phyloP scores from a whole-genome alignment of 2,113 vertebrate genomes.

The Bujurquina vittata region DNA sequence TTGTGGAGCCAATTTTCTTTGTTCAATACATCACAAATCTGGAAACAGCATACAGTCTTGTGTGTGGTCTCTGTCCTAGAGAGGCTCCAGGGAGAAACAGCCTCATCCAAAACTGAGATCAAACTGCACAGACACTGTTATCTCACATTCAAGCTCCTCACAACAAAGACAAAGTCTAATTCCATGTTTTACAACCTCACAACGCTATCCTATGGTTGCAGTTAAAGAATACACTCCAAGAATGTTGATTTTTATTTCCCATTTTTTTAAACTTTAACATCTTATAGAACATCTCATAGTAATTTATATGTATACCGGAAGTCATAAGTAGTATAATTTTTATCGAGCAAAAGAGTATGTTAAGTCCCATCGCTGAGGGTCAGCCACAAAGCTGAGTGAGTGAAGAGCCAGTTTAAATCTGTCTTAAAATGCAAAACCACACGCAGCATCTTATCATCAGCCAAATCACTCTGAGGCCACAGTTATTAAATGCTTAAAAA shows the following conservation, averaged over 20 bases:
- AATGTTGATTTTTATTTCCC: neutral
- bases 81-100: slow-evolving; percentile 11
- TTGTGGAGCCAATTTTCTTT: slow-evolving; percentile 34
- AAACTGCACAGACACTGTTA: slow-evolving; percentile 38
- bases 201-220: neutral
- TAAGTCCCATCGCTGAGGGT: slow-evolving; percentile 17
- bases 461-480: slow-evolving; percentile 31
- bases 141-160: slow-evolving; percentile 28
- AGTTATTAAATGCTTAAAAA: slow-evolving; percentile 30
- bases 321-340: slow-evolving; percentile 1
- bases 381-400: slow-evolving; percentile 23
- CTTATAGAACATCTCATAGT: neutral
- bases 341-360: slow-evolving; percentile 5
- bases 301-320: neutral
- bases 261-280: neutral
- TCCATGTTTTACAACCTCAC: slow-evolving; percentile 18
- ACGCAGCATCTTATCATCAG: slow-evolving; percentile 39
- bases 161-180: slow-evolving; percentile 20
- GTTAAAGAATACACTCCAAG: neutral
- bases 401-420: slow-evolving; percentile 39
- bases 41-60: slow-evolving; percentile 22
- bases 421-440: slow-evolving; percentile 35
- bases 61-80: slow-evolving; percentile 40
- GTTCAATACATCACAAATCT: slow-evolving; percentile 50
- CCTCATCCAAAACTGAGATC: slow-evolving; percentile 41